A percentile compares a stretch with the other conserved stretches of the same genome.
phyloP scores from a whole-genome alignment of 1,140 invertebrate genomes.

The Oryctes rhinoceros region DNA sequence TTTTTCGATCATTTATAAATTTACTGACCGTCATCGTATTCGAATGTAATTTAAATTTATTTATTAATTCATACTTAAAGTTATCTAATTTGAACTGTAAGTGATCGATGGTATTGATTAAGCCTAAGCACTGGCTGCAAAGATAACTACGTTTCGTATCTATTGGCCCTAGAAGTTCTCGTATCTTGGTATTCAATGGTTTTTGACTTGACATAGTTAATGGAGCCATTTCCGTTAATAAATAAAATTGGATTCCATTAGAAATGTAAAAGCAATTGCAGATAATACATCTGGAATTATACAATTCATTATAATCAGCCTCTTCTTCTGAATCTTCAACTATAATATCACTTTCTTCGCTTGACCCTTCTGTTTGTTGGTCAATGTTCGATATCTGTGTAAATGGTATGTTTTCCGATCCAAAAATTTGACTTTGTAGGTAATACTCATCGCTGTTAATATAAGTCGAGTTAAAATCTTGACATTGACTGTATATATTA shows the following conservation, averaged over 20 bases:
- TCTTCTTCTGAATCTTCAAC: conserved; percentile 58
- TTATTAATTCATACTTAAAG: conserved; percentile 50
- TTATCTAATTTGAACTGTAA: conserved; percentile 54
- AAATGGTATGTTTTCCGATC: conserved; percentile 34
- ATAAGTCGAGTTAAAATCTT: conserved; percentile 22
- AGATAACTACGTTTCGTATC: conserved; percentile 51
- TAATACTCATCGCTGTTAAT: background rate
- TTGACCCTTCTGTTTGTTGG: conserved; percentile 50
- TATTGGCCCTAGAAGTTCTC: conserved; percentile 50
- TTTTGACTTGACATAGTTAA: conserved; percentile 58
- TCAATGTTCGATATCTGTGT: conserved; percentile 42
- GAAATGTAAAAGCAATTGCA: conserved; percentile 54
- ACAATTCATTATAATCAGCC: conserved; percentile 37
- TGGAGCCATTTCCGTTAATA: conserved; percentile 51
- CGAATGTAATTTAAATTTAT: conserved; percentile 46
- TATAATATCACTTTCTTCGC: conserved; percentile 57
- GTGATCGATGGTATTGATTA: conserved; percentile 57
- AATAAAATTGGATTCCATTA: conserved; percentile 55
- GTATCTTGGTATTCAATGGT: conserved; percentile 53
- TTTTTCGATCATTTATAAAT: conserved; percentile 6
- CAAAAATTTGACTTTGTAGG: background rate
- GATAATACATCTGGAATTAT: conserved; percentile 51
- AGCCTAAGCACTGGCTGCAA: conserved; percentile 55
- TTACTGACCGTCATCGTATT: background rate
- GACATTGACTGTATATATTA: conserved; percentile 12